Conservation (phyloP, 35 echinoderm and acorn worm species). For the Patiria miniata region DNA sequence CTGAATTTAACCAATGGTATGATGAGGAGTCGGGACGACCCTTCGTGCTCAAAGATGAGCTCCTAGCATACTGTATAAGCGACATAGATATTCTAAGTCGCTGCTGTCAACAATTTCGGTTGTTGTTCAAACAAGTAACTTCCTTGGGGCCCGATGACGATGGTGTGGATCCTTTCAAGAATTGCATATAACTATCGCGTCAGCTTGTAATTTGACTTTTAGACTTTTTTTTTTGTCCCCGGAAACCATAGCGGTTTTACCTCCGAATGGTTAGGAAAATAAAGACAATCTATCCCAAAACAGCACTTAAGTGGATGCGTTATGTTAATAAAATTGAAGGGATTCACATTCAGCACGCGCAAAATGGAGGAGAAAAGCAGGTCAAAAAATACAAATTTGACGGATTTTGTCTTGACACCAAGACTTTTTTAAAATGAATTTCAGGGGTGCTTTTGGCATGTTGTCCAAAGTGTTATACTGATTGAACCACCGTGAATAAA, state of each 20-base stretch:
- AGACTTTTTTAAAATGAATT: constrained; percentile 57
- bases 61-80: constrained; percentile 44
- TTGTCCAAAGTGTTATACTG: constrained; percentile 56
- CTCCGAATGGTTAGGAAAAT: neutral
- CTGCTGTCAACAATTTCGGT: constrained; percentile 47
- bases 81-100: constrained; percentile 66
- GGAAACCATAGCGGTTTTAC: constrained; percentile 52
- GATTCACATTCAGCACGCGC: constrained; percentile 55
- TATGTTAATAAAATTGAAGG: neutral
- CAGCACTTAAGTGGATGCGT: constrained; percentile 46
- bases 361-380: constrained; percentile 49
- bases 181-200: constrained; percentile 69
- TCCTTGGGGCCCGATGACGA: neutral
- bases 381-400: constrained; percentile 48
- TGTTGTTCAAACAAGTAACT: too few species aligned
- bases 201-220: constrained; percentile 68
- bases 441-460: constrained; percentile 54
- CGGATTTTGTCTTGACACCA: constrained; percentile 12
- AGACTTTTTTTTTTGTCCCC: constrained; percentile 28
- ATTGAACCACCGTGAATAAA: constrained; percentile 17
- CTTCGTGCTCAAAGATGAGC: constrained; percentile 56
- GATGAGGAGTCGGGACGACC: neutral
- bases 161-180: constrained; percentile 31
- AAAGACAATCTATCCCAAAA: constrained; percentile 22
- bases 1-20: constrained; percentile 57